phyloP scores from a whole-genome alignment of 2,113 vertebrate genomes.

The Phaethon lepturus region DNA sequence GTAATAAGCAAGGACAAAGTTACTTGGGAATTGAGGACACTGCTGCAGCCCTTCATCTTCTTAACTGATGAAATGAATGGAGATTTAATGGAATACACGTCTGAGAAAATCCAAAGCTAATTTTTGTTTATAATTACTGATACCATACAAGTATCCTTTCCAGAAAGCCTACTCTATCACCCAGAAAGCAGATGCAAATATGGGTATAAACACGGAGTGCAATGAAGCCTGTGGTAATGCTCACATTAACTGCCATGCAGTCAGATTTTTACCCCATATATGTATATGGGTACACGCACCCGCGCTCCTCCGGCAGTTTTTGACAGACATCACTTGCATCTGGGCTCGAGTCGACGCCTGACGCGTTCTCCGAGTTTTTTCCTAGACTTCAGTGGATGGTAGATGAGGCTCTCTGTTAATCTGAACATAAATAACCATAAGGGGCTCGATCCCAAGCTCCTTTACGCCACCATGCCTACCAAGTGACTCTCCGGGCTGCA shows the following conservation, averaged over 20 bases:
- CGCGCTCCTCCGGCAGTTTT: neutral
- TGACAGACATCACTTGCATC: neutral
- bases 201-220: neutral
- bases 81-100: neutral
- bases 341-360: neutral
- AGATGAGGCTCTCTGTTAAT: neutral
- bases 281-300: neutral
- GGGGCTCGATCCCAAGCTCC: neutral
- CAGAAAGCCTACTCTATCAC: neutral
- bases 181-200: conserved; percentile 38
- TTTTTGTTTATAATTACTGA: conserved; percentile 21
- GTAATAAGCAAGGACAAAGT: neutral
- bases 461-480: accelerated
- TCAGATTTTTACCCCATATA: neutral
- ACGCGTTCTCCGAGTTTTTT: neutral
- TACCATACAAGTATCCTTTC: neutral
- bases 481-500: neutral
- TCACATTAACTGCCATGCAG: neutral
- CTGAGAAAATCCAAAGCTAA: conserved; percentile 6
- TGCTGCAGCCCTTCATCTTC: neutral
- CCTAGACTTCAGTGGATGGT: neutral
- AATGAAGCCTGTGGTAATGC: neutral
- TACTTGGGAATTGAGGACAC: neutral
- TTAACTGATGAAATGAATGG: neutral
- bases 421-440: neutral